phyloP scores from a whole-genome alignment of 53 echinoderm and acorn worm species.

The Holothuria scabra region DNA sequence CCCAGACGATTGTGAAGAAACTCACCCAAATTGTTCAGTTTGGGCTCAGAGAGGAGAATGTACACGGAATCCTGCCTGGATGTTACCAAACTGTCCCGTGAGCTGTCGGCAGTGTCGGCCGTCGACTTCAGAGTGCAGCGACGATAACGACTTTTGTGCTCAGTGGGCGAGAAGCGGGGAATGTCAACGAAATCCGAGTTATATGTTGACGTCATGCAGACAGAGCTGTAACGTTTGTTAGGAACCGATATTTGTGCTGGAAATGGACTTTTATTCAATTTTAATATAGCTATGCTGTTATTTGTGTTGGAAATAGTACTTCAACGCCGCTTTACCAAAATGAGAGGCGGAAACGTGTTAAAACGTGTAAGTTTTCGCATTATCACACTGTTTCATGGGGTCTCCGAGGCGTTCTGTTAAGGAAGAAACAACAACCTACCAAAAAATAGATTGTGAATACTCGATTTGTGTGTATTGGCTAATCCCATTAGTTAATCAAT shows the following conservation, averaged over 20 bases:
- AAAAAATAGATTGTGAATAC: too few relatives aligned
- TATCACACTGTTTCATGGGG: too few relatives aligned
- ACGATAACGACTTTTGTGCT: constrained; percentile 60
- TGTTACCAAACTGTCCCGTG: constrained; percentile 62
- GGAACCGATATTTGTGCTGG: neutral
- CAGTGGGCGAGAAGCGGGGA: constrained; percentile 63
- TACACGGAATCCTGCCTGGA: constrained; percentile 56
- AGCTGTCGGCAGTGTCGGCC: constrained; percentile 51
- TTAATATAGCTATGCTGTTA: too few relatives aligned
- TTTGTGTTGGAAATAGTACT: too few relatives aligned
- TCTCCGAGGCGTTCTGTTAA: too few relatives aligned
- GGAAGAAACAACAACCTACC: too few relatives aligned
- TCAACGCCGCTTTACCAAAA: too few relatives aligned
- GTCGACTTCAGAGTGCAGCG: constrained; percentile 47
- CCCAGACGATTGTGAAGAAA: constrained; percentile 29
- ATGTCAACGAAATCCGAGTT: constrained; percentile 52
- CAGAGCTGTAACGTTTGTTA: constrained; percentile 61
- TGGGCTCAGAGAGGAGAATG: constrained; percentile 75
- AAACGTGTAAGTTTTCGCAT: too few relatives aligned
- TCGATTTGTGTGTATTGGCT: too few relatives aligned
- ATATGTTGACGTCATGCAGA: constrained; percentile 58
- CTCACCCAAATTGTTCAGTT: constrained; percentile 57
- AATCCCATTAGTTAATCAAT: too few relatives aligned
- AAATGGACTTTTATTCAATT: neutral
- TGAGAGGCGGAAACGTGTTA: too few relatives aligned